phyloP scores from a whole-genome alignment of 1,140 invertebrate species.

The Drosophila yakuba region DNA sequence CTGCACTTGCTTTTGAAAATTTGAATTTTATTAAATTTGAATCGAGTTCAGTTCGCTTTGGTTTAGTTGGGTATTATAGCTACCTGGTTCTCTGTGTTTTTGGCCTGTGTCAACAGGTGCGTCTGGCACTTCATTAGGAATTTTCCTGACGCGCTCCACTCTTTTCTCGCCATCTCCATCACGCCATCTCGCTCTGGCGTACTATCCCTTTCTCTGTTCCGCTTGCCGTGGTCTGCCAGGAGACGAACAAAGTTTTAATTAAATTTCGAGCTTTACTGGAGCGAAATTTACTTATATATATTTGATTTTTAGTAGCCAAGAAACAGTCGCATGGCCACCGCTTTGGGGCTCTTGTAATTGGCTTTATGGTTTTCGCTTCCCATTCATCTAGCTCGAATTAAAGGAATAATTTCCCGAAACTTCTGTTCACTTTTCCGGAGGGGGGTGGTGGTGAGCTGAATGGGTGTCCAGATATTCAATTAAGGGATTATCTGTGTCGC shows the following conservation, averaged over 20 bases:
- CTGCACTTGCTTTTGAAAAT: slow-evolving; percentile 33
- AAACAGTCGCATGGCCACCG: slow-evolving; percentile 70
- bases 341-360: slow-evolving; percentile 51
- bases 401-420: slow-evolving; percentile 41
- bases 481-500: slow-evolving; percentile 37
- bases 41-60: slow-evolving; percentile 55
- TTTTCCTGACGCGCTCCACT: slow-evolving; percentile 33
- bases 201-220: background rate
- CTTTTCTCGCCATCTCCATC: background rate
- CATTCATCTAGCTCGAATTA: slow-evolving; percentile 66
- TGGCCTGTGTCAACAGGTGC: slow-evolving; percentile 68
- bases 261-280: slow-evolving; percentile 67
- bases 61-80: slow-evolving; percentile 12
- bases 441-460: background rate
- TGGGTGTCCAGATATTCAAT: slow-evolving; percentile 45
- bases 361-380: slow-evolving; percentile 50
- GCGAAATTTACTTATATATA: slow-evolving; percentile 69
- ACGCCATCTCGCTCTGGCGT: background rate
- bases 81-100: slow-evolving; percentile 25
- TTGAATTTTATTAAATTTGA: slow-evolving; percentile 68
- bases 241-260: slow-evolving; percentile 70
- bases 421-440: slow-evolving; percentile 7
- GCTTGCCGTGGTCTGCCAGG: slow-evolving; percentile 21
- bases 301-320: slow-evolving; percentile 76
- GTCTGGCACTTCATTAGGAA: slow-evolving; percentile 72